phyloP scores from a whole-genome alignment of 2,888 invertebrate genomes.

The Globia sparganii region DNA sequence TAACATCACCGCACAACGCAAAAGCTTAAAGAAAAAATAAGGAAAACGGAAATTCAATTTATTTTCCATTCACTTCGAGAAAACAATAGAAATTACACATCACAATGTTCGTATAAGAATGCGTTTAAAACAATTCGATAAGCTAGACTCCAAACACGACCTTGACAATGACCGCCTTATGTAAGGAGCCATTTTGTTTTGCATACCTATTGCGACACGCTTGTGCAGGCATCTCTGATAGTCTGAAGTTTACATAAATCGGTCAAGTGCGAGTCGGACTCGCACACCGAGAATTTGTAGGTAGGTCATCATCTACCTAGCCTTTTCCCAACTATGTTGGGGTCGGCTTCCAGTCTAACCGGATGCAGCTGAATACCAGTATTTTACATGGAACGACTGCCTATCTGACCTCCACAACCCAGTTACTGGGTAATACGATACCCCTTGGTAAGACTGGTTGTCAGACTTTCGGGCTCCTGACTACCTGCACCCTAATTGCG shows the following conservation, averaged over 20 bases:
- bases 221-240: conserved; percentile 35
- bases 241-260: conserved; percentile 15
- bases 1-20: neutral
- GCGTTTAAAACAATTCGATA: conserved; percentile 48
- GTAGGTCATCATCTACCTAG: too few relatives aligned
- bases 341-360: too few relatives aligned
- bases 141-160: conserved; percentile 44
- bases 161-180: conserved; percentile 74
- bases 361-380: too few relatives aligned
- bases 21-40: conserved; percentile 12
- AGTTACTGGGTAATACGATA: too few relatives aligned
- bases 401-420: too few relatives aligned
- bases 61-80: conserved; percentile 42
- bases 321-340: too few relatives aligned
- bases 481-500: too few relatives aligned
- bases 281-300: too few relatives aligned
- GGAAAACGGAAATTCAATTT: conserved; percentile 34
- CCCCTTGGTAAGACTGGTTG: too few relatives aligned
- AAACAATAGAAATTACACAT: conserved; percentile 49
- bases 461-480: too few relatives aligned
- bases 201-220: conserved; percentile 69
- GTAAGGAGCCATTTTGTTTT: conserved; percentile 63
- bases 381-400: too few relatives aligned
- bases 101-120: conserved; percentile 37
- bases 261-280: too few relatives aligned